phyloP scores from a whole-genome alignment of 2,113 vertebrate species.

The Budorcas taxicolor region DNA sequence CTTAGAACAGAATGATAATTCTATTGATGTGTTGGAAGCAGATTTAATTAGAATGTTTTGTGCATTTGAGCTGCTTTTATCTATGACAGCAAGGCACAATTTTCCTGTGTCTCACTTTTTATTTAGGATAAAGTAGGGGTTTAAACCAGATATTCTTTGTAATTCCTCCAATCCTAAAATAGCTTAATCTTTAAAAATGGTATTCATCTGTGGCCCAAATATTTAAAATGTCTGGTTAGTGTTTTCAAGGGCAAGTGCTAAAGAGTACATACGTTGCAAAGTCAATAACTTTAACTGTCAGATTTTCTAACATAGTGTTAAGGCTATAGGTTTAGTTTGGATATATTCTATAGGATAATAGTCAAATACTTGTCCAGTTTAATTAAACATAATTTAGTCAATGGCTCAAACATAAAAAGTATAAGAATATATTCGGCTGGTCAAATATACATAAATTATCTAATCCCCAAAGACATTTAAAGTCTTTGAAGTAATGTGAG shows the following conservation, averaged over 20 bases:
- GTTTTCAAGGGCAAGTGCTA: background rate
- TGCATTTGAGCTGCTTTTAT: background rate
- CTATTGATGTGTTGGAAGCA: background rate
- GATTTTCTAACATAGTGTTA: background rate
- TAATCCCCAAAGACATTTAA: background rate
- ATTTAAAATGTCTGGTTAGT: background rate
- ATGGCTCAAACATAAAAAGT: background rate
- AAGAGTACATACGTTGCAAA: background rate
- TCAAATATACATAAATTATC: background rate
- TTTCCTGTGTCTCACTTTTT: background rate
- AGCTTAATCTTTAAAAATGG: background rate
- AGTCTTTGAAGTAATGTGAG: background rate
- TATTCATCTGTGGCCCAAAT: background rate
- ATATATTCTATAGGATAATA: background rate
- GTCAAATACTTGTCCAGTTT: background rate
- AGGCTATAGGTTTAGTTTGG: background rate
- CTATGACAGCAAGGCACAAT: background rate
- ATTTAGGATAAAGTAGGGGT: background rate
- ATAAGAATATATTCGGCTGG: background rate
- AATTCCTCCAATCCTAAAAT: background rate
- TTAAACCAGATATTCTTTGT: background rate
- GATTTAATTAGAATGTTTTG: background rate
- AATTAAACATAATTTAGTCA: background rate
- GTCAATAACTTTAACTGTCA: background rate
- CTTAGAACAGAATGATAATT: background rate